Percentiles rank a stretch among this genome's conserved stretches.
Conservation (phyloP, 2,797 vertebrate genomes). For the Sylvia borin region DNA sequence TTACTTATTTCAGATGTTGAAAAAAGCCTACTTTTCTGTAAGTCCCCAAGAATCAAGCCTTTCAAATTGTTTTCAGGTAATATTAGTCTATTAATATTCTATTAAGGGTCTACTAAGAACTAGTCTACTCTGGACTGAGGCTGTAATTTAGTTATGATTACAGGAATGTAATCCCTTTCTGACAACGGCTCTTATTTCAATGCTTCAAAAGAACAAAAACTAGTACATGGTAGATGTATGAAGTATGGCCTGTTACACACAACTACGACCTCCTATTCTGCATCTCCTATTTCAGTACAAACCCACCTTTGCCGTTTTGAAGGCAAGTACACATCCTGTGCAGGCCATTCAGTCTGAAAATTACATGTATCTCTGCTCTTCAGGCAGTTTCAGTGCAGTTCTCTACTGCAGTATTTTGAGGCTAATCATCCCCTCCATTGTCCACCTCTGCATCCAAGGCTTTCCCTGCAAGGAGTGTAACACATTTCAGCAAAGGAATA, state of each 20-base stretch:
- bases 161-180: neutral
- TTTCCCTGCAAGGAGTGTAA: neutral
- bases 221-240: neutral
- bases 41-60: neutral
- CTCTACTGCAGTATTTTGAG: neutral
- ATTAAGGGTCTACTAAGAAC: neutral
- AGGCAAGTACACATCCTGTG: neutral
- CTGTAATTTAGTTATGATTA: neutral
- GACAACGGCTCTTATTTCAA: neutral
- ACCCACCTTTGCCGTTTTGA: neutral
- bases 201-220: neutral
- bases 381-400: neutral
- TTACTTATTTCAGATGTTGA: neutral
- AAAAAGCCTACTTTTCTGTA: neutral
- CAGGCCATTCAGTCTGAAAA: neutral
- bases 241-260: accelerated
- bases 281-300: neutral
- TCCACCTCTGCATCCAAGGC: neutral
- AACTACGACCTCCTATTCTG: neutral
- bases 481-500: neutral
- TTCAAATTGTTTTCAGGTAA: neutral
- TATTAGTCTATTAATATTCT: neutral
- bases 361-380: neutral
- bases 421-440: neutral
- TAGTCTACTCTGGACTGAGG: neutral